Evolutionary conservation across 2,113 vertebrate species (phyloP), one percentile per base, ranked within the genome.

Genomic region (Aix galericulata): DNA sequence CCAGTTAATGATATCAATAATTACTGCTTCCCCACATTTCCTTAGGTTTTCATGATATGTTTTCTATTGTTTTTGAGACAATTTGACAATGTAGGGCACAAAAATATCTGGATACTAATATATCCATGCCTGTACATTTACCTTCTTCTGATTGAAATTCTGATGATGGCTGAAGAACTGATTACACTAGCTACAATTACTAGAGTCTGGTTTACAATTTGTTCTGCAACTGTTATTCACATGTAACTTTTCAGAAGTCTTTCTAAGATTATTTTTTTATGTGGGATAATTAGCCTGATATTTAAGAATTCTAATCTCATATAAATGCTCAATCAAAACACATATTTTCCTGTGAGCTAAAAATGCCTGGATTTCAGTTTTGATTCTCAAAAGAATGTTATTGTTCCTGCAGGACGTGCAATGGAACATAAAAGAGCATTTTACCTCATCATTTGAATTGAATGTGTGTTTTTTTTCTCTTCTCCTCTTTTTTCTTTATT

Each of bases 311-410:
- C 92, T 89, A 89, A 93, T 92, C 94, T 91, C 93, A 80, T 83
- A 94, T 92, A 95, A 97, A 96, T 89, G 92, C 82, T 96, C 95
- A 95, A 97, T 97, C 92, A 97, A 97, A 97, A 96, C 88, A 95
- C 55, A 73, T 94, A 94, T 96, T 97, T 97, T 96, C 80, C 87
- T 97, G 93, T 77, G 96, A 97, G 93, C 93, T 97, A 95, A 95
- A 95, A 97, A 94, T 94, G 96, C 93, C 96, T 97, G 76, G 91
- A 95, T 98, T 97, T 97, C 97, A 95, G 77, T 82, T 96, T 89
- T 93, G 40, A n/a, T 95, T 97, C 94, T 98, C 96, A 79, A 95
- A 97, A 96, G 95, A 94, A 97, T 96, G 96, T 95, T 97, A 96
- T 96, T 97, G 94, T 97, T 97, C 91, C 69, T 95, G 44, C 17